Conservation (phyloP, 2,113 vertebrate genomes). For the Scatophagus argus region DNA sequence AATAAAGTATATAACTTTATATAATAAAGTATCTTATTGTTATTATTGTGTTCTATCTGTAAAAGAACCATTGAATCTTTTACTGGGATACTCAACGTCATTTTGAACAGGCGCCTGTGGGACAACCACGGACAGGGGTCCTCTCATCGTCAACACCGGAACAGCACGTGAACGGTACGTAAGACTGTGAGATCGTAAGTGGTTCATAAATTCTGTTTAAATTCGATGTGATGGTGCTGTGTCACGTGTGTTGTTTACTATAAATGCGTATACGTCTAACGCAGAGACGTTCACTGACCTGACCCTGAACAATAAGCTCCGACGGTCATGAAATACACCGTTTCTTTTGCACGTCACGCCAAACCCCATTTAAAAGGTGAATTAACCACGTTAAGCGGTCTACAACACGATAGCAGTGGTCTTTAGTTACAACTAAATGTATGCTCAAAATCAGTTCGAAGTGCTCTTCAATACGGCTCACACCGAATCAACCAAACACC, state of each 20-base stretch:
- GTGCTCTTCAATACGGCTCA: background rate
- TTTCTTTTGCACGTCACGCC: background rate
- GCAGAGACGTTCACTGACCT: background rate
- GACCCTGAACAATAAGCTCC: background rate
- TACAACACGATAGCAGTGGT: rapidly evolving
- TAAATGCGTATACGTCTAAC: background rate
- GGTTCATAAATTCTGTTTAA: background rate
- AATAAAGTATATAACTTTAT: too few species aligned
- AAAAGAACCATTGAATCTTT: too few species aligned
- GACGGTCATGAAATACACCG: background rate
- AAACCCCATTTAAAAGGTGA: background rate
- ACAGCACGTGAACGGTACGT: slow-evolving; percentile 25
- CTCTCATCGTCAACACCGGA: slow-evolving; percentile 34
- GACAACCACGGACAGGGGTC: slow-evolving; percentile 1
- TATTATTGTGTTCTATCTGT: too few species aligned
- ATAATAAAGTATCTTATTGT: too few species aligned
- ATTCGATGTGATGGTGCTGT: rapidly evolving
- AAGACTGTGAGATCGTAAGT: too few species aligned
- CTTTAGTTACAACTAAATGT: rapidly evolving
- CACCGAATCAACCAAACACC: background rate
- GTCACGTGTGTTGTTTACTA: background rate
- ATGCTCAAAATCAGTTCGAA: rapidly evolving
- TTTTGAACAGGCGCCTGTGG: slow-evolving; percentile 42
- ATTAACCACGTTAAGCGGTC: rapidly evolving
- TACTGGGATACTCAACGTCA: too few species aligned